Evolutionary conservation across 1,140 invertebrate genomes (phyloP), one percentile per base, ranked within the genome.

Genomic region (Nebria ingens): DNA sequence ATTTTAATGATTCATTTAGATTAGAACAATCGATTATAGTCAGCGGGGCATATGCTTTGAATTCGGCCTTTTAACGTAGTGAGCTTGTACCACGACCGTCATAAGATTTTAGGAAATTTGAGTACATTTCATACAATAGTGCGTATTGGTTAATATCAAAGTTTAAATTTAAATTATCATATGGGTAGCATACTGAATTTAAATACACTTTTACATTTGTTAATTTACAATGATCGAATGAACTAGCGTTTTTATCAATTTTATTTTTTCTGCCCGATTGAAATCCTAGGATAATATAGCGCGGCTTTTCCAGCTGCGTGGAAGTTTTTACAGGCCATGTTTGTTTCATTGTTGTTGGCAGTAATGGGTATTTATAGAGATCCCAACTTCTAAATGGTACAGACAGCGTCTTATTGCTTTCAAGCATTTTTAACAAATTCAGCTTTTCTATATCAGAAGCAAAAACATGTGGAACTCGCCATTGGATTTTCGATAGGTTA

Each of bases 141-240:
- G 61, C 50, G 50, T 58, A 66, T 17, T 65, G 53, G 56, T 62
- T 63, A n/a, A 58, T 55, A 49, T 11, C 19, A 59, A 64, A 58
- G 55, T 70, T 57, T 9, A 64, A 45, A 55, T 66, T 63, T 19
- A 68, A 51, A 59, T 66, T 62, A 13, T 62, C 58, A 56, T 68
- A 67, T 0, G 65, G 65, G 58, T 63, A 68, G 54, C 52, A 58
- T 59, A 62, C 51, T 13, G 64, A 67, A 59, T 70, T 71, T 17
- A 70, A 55, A 58, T 64, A 64, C 6, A 71, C 19, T 56, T 62
- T 63, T 1, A 65, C 34, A 51, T 65, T 61, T 20, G 3, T 55
- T 1, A 64, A 15, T 11, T 22, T 38, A 19, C 54, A 58, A 40
- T 55, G 17, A 40, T 62, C 58, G 55, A 65, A 64, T 13, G 25